phyloP scores from a whole-genome alignment of 2,888 invertebrate genomes.

The Drosophila nr. medialis region DNA sequence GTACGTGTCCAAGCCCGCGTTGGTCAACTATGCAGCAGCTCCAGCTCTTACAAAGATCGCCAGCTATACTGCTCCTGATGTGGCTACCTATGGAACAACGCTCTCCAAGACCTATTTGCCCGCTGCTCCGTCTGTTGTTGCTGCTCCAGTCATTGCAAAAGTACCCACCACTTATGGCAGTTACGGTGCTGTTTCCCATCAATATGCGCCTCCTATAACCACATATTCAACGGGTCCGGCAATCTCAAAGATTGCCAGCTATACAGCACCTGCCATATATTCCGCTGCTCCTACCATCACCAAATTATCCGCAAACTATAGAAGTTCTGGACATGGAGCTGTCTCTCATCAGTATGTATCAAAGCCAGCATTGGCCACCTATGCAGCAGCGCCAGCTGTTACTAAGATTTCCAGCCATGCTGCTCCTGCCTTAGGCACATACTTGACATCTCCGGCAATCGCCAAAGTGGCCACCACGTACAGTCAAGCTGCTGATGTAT shows the following conservation, averaged over 20 bases:
- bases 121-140: slow-evolving; percentile 7
- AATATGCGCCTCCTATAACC: slow-evolving; percentile 51
- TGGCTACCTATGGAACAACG: slow-evolving; percentile 39
- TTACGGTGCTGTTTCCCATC: slow-evolving; percentile 65
- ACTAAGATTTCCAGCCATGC: slow-evolving; percentile 47
- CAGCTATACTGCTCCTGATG: slow-evolving; percentile 54
- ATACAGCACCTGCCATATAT: slow-evolving; percentile 53
- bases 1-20: slow-evolving; percentile 69
- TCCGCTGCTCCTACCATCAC: slow-evolving; percentile 50
- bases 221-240: background rate
- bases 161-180: slow-evolving; percentile 5
- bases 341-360: slow-evolving; percentile 67
- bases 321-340: slow-evolving; percentile 45
- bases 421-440: slow-evolving; percentile 26
- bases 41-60: slow-evolving; percentile 63
- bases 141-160: slow-evolving; percentile 56
- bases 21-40: slow-evolving; percentile 34
- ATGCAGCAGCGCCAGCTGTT: slow-evolving; percentile 35
- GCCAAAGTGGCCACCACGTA: slow-evolving; percentile 55
- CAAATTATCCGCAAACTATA: slow-evolving; percentile 34
- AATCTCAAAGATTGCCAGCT: slow-evolving; percentile 49
- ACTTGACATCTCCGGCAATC: slow-evolving; percentile 42
- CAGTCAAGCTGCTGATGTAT: slow-evolving; percentile 54
- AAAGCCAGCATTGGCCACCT: slow-evolving; percentile 59
- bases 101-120: background rate